phyloP scores from a whole-genome alignment of 1,140 invertebrate species.

The Papilio xuthus region DNA sequence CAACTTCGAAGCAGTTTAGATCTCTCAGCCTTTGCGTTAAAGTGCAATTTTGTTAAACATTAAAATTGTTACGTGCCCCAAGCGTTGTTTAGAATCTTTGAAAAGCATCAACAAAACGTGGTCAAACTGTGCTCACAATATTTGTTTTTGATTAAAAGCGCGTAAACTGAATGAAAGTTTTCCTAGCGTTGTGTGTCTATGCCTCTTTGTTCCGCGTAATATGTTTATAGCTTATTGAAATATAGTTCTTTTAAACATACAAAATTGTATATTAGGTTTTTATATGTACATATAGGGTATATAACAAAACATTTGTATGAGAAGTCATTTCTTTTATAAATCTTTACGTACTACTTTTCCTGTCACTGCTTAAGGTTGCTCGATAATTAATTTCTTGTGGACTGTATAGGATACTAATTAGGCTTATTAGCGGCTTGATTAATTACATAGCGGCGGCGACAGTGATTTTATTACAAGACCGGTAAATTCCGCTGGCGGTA shows the following conservation, averaged over 20 bases:
- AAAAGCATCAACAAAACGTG: background rate
- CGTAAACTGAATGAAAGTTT: slow-evolving; percentile 9
- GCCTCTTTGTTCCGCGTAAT: background rate
- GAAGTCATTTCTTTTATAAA: background rate
- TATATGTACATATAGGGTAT: background rate
- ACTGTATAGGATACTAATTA: slow-evolving; percentile 16
- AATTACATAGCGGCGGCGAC: background rate
- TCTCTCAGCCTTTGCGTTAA: background rate
- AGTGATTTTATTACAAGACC: background rate
- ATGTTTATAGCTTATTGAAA: background rate
- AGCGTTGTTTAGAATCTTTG: slow-evolving; percentile 21
- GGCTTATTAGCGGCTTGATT: slow-evolving; percentile 7
- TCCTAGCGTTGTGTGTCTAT: background rate
- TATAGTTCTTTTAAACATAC: background rate
- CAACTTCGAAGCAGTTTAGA: background rate
- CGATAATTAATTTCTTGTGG: slow-evolving; percentile 5
- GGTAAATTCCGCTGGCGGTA: background rate
- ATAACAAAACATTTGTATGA: background rate
- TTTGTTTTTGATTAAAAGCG: slow-evolving; percentile 25
- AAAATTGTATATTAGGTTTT: too few species aligned
- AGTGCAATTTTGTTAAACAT: slow-evolving; percentile 17
- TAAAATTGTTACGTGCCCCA: slow-evolving; percentile 12
- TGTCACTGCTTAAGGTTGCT: background rate
- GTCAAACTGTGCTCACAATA: slow-evolving; percentile 18
- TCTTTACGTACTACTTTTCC: background rate